Evolutionary conservation across 1,140 invertebrate species (phyloP).

Genomic region (Papilio dardanus): DNA sequence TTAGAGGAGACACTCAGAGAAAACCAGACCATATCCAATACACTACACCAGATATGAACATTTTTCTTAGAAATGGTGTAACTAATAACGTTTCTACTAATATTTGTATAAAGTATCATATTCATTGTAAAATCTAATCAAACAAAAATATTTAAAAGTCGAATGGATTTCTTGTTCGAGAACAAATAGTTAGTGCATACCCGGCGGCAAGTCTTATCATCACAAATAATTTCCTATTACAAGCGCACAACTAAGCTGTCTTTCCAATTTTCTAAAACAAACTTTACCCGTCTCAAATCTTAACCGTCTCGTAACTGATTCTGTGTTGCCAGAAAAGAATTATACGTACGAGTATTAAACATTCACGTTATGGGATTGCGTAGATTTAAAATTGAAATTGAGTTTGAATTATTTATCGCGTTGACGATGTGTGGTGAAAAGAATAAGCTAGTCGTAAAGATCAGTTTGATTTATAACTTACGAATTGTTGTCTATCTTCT

Average conservation of each 20-base stretch:
- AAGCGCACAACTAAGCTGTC: conserved; percentile 64
- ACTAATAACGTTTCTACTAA: background rate
- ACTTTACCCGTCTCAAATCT: conserved; percentile 50
- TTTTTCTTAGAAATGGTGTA: too few relatives aligned
- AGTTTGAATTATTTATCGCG: background rate
- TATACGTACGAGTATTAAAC: conserved; percentile 12
- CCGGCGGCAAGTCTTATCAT: conserved; percentile 53
- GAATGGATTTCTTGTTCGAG: conserved; percentile 28
- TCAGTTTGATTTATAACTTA: too few relatives aligned
- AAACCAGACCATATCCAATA: too few relatives aligned
- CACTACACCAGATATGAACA: too few relatives aligned
- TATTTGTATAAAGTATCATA: background rate
- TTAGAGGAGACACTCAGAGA: too few relatives aligned
- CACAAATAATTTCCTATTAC: conserved; percentile 69
- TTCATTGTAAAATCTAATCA: background rate
- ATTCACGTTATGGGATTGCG: conserved; percentile 3
- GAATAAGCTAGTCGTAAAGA: too few relatives aligned
- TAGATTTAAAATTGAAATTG: background rate
- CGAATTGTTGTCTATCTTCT: too few relatives aligned
- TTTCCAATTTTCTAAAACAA: conserved; percentile 74
- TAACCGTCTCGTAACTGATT: conserved; percentile 22
- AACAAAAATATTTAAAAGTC: background rate
- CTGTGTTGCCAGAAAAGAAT: conserved; percentile 40
- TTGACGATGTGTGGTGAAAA: too few relatives aligned
- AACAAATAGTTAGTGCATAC: conserved; percentile 44